Evolutionary conservation across 2,888 invertebrate species (phyloP), one percentile per base, ranked within the genome.

Genomic region (Metopia argyrocephala): DNA sequence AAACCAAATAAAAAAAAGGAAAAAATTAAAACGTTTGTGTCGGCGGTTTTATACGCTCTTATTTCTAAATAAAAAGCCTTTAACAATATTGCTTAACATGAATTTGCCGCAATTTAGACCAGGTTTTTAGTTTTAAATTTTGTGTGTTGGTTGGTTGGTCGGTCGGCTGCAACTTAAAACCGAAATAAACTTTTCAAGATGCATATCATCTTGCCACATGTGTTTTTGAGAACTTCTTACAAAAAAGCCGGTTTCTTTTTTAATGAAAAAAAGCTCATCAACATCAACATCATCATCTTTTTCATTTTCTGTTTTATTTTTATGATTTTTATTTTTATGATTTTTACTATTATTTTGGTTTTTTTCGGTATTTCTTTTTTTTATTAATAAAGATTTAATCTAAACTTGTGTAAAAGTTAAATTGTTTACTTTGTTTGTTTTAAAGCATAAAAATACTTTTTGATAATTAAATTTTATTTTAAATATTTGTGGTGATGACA

Each of bases 381-480:
- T 61, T 38, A 12, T 66, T 78, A 25, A 48, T 38, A 28, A 68
- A 79, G 74, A 79, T 74, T 69, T 69, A 18, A 79, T 79, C 69
- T 74, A 59, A 59, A 69, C 50, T 79, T 56, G 64, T 28, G 62
- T 64, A 38, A 15, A 12, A 9, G 38, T 38, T 12, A 15, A 12
- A 38, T 12, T 38, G 15, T 38, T 38, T 38, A 15, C 15, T 38
- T 38, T 12, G 9, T 38, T 38, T 12, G 56, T 25, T 54, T 65
- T 59, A 68, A 59, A 79, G 70, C 68, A 76, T 79, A 79, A 79
- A 82, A 82, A 82, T 82, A 82, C 76, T 79, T 79, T 76, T 82
- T 48, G 59, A 69, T 69, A 82, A 79, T 76, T 82, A 82, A 79
- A 81, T 61, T 75, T 78, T 59, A 68, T 56, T 75, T 78, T 65